Base-by-base conservation (phyloP, 2,888 invertebrate genomes). In the Tetranychus truncatus region DNA sequence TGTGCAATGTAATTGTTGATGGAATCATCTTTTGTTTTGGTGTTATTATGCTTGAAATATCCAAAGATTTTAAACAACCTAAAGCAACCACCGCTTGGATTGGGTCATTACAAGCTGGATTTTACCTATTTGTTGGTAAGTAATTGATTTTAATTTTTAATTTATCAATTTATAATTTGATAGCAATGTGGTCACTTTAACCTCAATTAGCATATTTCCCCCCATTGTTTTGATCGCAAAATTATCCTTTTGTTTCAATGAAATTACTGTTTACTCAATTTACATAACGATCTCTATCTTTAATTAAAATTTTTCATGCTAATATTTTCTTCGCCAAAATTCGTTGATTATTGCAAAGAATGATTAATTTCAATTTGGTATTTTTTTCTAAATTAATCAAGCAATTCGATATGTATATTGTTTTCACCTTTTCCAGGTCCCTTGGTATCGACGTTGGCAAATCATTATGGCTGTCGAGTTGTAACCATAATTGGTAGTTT, bases 21-120 rank as follows among this genome's bases (percentile, higher is more conserved):
- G 99, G 94, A 80, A 94, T 99, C 78, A 92, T 95, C n/a, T 97
- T 96, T 84, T 93, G 95, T 8, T 99, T 97, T 83, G 96, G 97
- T 75, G 90, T 96, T 81, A 92, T 93, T 85, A 86, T 93, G 72
- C 87, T 87, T 45, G 88, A 90, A 81, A 89, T 93, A 81, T 90
- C 90, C 77, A 85, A 84, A 2, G 88, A 88, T 82, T 99, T 92
- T 82, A 88, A 88, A 44, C 91, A 90, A 81, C 90, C 91, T 75
- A 91, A 90, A 81, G 91, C 91, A 75, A 91, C 88, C 78, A 90
- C 90, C 66, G 92, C 96, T 73, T 92, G 94, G 91, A 91, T 94
- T 76, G 95, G 95, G 79, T 95, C 95, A 79, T 87, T 96, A 75
- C 86, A 99, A 66, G 92, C 94, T 78, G 97, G 97, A 79, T 91